phyloP scores from a whole-genome alignment of 2,797 vertebrate species.

The Centroberyx gerrardi region DNA sequence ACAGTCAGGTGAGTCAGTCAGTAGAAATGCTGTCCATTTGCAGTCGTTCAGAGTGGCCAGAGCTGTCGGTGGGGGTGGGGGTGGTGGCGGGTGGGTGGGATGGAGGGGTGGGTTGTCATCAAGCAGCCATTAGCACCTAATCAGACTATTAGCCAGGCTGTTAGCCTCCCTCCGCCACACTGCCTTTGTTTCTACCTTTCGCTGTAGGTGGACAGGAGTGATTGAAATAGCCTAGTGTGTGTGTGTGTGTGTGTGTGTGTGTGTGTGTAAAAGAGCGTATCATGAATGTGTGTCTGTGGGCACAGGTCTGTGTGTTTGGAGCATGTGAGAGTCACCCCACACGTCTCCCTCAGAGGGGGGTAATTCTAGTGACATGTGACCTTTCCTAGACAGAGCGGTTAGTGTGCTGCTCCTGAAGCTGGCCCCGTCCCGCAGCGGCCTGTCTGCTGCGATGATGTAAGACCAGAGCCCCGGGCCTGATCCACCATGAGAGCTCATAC shows the following conservation, averaged over 20 bases:
- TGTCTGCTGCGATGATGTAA: constrained; percentile 45
- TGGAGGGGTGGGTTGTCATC: constrained; percentile 58
- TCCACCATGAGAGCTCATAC: constrained; percentile 9
- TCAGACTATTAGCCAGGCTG: constrained; percentile 65
- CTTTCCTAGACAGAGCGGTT: constrained; percentile 59
- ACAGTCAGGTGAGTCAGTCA: neutral
- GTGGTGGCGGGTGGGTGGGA: no score
- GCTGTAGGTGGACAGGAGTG: constrained; percentile 52
- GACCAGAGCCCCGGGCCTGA: neutral
- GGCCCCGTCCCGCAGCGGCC: constrained; percentile 26
- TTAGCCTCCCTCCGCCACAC: constrained; percentile 29
- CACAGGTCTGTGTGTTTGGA: constrained; percentile 29
- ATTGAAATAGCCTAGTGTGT: constrained; percentile 21
- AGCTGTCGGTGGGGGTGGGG: constrained; percentile 19
- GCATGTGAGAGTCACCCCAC: constrained; percentile 33
- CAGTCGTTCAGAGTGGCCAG: constrained; percentile 25
- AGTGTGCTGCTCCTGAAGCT: constrained; percentile 12
- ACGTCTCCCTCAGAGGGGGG: constrained; percentile 36
- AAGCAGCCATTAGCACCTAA: constrained; percentile 67
- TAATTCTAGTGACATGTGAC: constrained; percentile 64
- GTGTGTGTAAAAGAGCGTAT: neutral
- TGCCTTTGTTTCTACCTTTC: constrained; percentile 45
- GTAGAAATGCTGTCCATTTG: neutral
- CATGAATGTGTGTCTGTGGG: neutral
- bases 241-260: neutral